These are phyloP conservation scores for Herpetotheres cachinnans DNA, from an alignment of 2,113 vertebrate species.

Conservation along the genomic window DNA sequence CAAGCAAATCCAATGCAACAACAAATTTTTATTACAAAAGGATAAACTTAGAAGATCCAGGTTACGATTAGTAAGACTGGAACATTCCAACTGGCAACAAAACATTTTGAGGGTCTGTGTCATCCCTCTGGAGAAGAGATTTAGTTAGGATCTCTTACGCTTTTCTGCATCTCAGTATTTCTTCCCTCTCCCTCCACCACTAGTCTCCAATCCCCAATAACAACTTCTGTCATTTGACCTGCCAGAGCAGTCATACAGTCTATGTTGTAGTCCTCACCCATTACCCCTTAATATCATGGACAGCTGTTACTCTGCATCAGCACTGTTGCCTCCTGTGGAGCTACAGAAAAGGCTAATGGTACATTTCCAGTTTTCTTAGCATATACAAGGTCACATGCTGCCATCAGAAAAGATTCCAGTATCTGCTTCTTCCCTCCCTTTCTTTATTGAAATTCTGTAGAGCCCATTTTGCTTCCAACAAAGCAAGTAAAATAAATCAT, in stretches of 20 bases:
- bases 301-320: not conserved
- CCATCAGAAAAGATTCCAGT: not conserved
- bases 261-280: too few species aligned
- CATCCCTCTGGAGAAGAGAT: not conserved
- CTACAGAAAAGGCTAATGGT: accelerated
- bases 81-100: not conserved
- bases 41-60: not conserved
- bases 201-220: not conserved
- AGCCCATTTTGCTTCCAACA: not conserved
- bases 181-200: not conserved
- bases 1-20: not conserved
- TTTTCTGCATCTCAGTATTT: accelerated
- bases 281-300: accelerated
- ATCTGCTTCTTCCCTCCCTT: not conserved
- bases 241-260: not conserved
- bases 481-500: not conserved
- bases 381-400: not conserved
- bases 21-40: not conserved
- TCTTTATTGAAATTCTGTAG: not conserved
- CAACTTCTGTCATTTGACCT: not conserved
- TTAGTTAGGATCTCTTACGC: not conserved
- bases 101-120: not conserved
- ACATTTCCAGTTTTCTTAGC: not conserved
- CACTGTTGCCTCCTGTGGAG: not conserved
- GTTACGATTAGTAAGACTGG: not conserved